These are phyloP conservation scores for crab-eating macaque (Macaca fascicularis) DNA, from an alignment of 2,113 vertebrate genomes.

Conservation along the genomic window T2T-MFA8v1.1 NC_088375.1:74993501-74994000, in stretches of 20 bases:
- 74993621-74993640: not conserved
- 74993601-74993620: too few relatives aligned
- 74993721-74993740: constrained; percentile 67
- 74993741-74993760: constrained; percentile 48
- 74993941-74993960: not conserved
- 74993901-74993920: not conserved
- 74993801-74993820: not conserved
- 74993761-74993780: not conserved
- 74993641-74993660: not conserved
- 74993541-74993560: too few relatives aligned
- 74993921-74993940: not conserved
- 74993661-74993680: constrained; percentile 55
- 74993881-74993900: not conserved
- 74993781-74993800: not conserved
- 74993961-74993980: not conserved
- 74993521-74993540: too few relatives aligned
- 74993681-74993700: constrained; percentile 21
- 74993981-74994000: not conserved
- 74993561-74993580: too few relatives aligned
- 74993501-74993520: too few relatives aligned
- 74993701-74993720: constrained; percentile 57
- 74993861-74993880: not conserved
- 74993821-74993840: constrained; percentile 9
- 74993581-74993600: too few relatives aligned
- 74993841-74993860: not conserved